Base-by-base conservation (phyloP, 2,797 vertebrate genomes). In the Xiphophorus birchmanni region DNA sequence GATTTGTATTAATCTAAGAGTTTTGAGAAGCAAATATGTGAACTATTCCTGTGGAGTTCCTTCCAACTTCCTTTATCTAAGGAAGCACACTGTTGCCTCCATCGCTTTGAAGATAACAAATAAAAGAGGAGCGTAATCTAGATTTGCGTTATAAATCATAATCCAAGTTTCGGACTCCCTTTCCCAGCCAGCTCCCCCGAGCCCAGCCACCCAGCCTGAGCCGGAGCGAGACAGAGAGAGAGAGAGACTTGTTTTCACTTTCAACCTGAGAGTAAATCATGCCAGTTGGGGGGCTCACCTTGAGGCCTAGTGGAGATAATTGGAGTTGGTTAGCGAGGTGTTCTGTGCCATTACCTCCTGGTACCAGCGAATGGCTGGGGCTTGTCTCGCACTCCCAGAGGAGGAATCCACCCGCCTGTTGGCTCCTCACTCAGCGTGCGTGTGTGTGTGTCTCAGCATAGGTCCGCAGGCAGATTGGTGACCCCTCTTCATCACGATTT, bases 321-420 rank as follows among this genome's bases (percentile, higher is more conserved):
- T 95, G 95, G 94, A 95, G 93, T 94, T 93, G 91, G 93, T 95
- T 95, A 94, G 93, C 81, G 87, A 93, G 91, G 92, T 95, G 94
- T 94, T 96, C 93, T 93, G 94, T 93, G 93, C 93, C 95, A 93
- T 96, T 95, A 95, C 94, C 95, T 95, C 95, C 90, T 95, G 95
- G 95, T 95, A 95, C 94, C 93, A 83, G 84, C 65, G 89, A 92
- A 90, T 91, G 92, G 89, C 93, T 91, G 87, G 85, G 90, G 91
- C 93, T 92, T 87, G 91, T 92, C 92, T 93, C 84, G 23, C 90
- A 89, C 90, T 93, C 93, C 93, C 94, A 90, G 88, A 94, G 94
- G 94, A 93, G 87, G 83, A 79, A 91, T 86, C 89, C 83, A 80
- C 89, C 80, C 78, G 89, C 91, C 92, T 93, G 92, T 94, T 93